Base-by-base conservation (phyloP, 1,140 invertebrate species). In the Drosophila murphyi region DNA sequence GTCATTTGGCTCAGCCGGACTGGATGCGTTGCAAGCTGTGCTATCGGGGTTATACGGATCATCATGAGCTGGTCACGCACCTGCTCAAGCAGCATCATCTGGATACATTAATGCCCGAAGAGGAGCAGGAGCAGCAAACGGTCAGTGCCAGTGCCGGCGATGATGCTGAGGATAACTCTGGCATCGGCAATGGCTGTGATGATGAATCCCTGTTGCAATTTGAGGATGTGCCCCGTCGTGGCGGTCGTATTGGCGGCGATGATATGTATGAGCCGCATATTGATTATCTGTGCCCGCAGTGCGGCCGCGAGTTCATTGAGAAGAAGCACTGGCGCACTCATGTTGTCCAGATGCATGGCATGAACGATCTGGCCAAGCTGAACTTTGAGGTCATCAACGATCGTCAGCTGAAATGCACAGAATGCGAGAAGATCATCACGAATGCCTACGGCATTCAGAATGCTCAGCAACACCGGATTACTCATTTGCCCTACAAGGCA, bases 381-480 rank as follows among this genome's bases (percentile, higher is more conserved):
- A 92, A 92, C 41, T 92, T 92, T 61, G 77, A 76, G 29, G 70
- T 85, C 28, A 72, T 92, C 31, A 90, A 79, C 35, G 90, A 92
- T 5, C 76, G 82, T 3, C 87, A 92, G 56, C 41, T 92, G 0
- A 85, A 83, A 31, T 92, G 90, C 67, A 85, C 70, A 2, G 78
- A 89, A 48, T 92, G 90, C 51, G 90, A 86, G 0, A 92, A 92
- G 63, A 86, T 92, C 10, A 92, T 92, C 4, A 92, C 90, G 5
- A 92, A 92, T 56, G 90, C 90, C 3, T 92, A 92, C 61, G 90
- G 90, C 5, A 87, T 92, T 52, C 90, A 92, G 76, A 92, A 92
- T 75, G 90, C 90, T 0, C 90, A 92, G 52, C 90, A 92, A 54
- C 90, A 92, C 71, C 72, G 82, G 32, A 89, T 92, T 29, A 92